phyloP scores from a whole-genome alignment of 2,113 vertebrate genomes.

The Pipra filicauda region DNA sequence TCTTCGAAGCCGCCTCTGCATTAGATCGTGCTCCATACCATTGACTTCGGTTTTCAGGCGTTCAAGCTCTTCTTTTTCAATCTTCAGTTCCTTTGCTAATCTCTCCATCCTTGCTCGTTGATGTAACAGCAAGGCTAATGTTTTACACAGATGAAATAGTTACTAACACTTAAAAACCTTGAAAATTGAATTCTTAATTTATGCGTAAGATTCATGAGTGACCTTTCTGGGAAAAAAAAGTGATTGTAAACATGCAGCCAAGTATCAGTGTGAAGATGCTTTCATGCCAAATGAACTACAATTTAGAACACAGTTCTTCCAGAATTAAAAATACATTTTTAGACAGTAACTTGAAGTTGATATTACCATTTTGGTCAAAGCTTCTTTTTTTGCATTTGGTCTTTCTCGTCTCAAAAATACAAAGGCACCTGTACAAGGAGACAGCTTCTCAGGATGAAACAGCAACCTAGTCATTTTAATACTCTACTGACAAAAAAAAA shows the following conservation, averaged over 20 bases:
- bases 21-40: slow-evolving; percentile 94
- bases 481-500: neutral
- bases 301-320: neutral
- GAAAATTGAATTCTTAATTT: neutral
- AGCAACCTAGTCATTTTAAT: slow-evolving; percentile 31
- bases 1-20: slow-evolving; percentile 93
- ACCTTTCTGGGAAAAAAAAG: slow-evolving; percentile 33
- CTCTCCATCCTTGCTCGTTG: slow-evolving; percentile 98
- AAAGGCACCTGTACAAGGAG: slow-evolving; percentile 57
- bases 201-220: neutral
- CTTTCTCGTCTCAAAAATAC: slow-evolving; percentile 59
- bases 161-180: neutral
- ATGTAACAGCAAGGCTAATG: slow-evolving; percentile 92
- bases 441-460: slow-evolving; percentile 52
- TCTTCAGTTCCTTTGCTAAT: slow-evolving; percentile 89
- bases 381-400: slow-evolving; percentile 55
- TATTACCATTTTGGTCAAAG: slow-evolving; percentile 63
- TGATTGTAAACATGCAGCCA: slow-evolving; percentile 44
- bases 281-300: slow-evolving; percentile 41
- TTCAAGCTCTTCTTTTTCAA: slow-evolving; percentile 92
- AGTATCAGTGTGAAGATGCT: slow-evolving; percentile 41
- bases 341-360: slow-evolving; percentile 32
- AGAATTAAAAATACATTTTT: slow-evolving; percentile 35
- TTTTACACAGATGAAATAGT: slow-evolving; percentile 37
- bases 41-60: slow-evolving; percentile 93